phyloP scores from a whole-genome alignment of 2,888 invertebrate genomes.

The Sinelater perroti region DNA sequence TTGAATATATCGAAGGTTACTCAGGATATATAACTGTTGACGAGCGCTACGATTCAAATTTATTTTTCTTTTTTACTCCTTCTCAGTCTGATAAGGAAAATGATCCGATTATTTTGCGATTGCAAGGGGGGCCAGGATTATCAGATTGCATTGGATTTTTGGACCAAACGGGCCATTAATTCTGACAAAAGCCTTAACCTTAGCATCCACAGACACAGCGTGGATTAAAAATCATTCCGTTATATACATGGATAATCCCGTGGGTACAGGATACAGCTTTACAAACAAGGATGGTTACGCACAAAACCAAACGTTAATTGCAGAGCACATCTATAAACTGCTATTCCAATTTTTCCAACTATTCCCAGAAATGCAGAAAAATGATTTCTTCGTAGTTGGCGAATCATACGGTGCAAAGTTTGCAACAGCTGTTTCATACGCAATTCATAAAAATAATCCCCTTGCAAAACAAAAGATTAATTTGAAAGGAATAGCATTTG shows the following conservation, averaged over 20 bases:
- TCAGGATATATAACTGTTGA: slow-evolving; percentile 92
- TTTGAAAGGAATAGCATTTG: too few species aligned
- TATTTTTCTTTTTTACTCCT: slow-evolving; percentile 95
- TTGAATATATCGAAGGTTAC: too few species aligned
- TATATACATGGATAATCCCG: too few species aligned
- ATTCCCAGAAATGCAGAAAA: too few species aligned
- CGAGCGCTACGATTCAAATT: too few species aligned
- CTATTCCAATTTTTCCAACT: slow-evolving; percentile 83
- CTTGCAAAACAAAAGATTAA: too few species aligned
- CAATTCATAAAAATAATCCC: too few species aligned
- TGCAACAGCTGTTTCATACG: too few species aligned
- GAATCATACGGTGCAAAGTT: too few species aligned
- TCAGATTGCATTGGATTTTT: slow-evolving; percentile 82
- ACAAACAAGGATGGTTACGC: slow-evolving; percentile 86
- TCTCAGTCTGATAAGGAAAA: slow-evolving; percentile 63
- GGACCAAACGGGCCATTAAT: slow-evolving; percentile 83
- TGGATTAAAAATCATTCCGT: too few species aligned
- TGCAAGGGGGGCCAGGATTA: slow-evolving; percentile 87
- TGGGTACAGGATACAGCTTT: too few species aligned
- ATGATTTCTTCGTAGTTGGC: too few species aligned
- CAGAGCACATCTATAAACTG: slow-evolving; percentile 78
- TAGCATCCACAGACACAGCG: slow-evolving; percentile 72
- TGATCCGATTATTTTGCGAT: slow-evolving; percentile 82
- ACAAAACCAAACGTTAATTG: slow-evolving; percentile 81
- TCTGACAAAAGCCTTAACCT: slow-evolving; percentile 59